Evolutionary conservation across 2,888 invertebrate species (phyloP), one percentile per base, ranked within the genome.

Genomic region (Thecophora atra): DNA sequence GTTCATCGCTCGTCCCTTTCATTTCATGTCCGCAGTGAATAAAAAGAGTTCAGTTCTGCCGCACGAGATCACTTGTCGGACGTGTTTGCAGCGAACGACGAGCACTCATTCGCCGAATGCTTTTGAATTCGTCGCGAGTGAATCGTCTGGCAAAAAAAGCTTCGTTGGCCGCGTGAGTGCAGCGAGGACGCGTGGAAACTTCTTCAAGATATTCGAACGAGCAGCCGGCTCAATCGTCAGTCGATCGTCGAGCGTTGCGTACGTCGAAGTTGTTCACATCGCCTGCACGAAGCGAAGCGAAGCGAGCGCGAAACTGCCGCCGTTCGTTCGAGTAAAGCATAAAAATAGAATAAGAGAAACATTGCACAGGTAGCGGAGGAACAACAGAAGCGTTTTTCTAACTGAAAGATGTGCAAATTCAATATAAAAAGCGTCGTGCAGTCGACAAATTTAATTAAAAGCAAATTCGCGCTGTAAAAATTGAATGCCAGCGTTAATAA

Each of bases 221-320:
- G 26, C 58, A 17, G 17, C 8, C 47, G 28, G 56, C 44, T 21
- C 1, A 64, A 44, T 21, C 1, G 65, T 76, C 72, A 77, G 78
- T 78, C 77, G 77, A 74, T 78, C 75, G 76, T 76, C 76, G 78
- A 76, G 76, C 77, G 77, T 77, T 70, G 75, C 77, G 78, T 76
- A n/a, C n/a, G 76, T 72, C 65, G 74, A 65, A 71, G 72, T 71
- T 56, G 60, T 58, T 21, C 28, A 28, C 42, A 11, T 44, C 58
- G 42, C 44, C 37, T 56, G 21, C 68, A 28, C 17, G 21, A 30
- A 37, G 7, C n/a, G n/a, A n/a, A n/a, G n/a, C n/a, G n/a, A n/a
- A n/a, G n/a, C 52, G 52, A 26, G 51, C 51, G 51, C 65, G n/a
- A 66, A 66, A 54, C 17, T 44, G 21, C 44, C 42, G 30, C 24